Conservation (phyloP, 2,113 vertebrate genomes). For the Otis tarda region DNA sequence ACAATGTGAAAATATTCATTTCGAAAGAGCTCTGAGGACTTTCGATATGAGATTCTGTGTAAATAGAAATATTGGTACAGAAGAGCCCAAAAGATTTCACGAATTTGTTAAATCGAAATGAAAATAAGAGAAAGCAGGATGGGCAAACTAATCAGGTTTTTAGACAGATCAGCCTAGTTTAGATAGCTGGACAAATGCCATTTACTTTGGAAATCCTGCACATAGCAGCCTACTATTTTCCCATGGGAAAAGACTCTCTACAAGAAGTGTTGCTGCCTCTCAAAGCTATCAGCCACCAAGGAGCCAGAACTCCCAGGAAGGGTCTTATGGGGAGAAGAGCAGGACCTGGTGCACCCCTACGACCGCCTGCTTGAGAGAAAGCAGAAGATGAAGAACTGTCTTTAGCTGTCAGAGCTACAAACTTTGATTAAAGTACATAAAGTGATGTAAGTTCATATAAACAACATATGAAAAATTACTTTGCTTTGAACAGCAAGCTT, state of each 20-base stretch:
- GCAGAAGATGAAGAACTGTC: neutral
- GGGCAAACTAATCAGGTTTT: neutral
- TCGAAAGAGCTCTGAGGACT: neutral
- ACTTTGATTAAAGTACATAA: neutral
- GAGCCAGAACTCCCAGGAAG: neutral
- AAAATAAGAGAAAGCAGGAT: neutral
- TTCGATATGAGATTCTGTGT: no score
- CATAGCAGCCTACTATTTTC: neutral
- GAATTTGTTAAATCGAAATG: neutral
- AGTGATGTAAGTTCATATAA: neutral
- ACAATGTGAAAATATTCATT: neutral
- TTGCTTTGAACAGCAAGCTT: neutral
- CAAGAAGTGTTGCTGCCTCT: neutral
- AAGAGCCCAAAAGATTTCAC: neutral
- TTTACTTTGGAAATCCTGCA: neutral
- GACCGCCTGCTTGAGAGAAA: neutral
- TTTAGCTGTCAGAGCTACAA: neutral
- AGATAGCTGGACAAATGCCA: neutral
- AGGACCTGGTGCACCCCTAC: neutral
- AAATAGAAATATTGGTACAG: neutral
- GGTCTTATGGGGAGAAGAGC: neutral
- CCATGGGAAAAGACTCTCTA: conserved; percentile 3
- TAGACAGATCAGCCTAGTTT: neutral
- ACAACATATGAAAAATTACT: neutral
- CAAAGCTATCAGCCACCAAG: neutral